phyloP scores from a whole-genome alignment of 2,113 vertebrate genomes.

The Malurus melanocephalus region DNA sequence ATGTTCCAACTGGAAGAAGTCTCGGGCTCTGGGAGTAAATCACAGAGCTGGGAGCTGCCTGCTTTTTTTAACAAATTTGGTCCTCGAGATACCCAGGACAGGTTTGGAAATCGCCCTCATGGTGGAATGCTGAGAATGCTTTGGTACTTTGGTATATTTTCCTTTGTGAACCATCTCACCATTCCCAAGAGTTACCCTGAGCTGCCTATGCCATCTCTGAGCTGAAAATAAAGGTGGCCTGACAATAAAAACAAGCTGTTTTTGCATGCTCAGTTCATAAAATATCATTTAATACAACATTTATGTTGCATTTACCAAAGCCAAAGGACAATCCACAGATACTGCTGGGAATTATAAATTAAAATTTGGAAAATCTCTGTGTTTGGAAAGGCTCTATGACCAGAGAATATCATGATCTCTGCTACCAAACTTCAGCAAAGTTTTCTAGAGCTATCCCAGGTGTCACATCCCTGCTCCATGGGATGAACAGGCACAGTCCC shows the following conservation, averaged over 20 bases:
- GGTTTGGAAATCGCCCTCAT: background rate
- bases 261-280: background rate
- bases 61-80: background rate
- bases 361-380: background rate
- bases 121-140: background rate
- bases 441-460: background rate
- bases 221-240: background rate
- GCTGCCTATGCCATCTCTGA: background rate
- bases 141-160: background rate
- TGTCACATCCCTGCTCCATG: rapidly evolving
- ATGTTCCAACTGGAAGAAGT: background rate
- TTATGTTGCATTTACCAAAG: background rate
- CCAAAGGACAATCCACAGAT: background rate
- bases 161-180: background rate
- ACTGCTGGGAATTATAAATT: background rate
- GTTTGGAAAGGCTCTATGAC: no score
- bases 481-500: background rate
- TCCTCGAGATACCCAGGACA: background rate
- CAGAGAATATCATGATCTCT: no score
- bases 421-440: background rate
- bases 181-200: background rate
- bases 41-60: background rate
- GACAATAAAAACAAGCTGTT: background rate
- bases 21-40: background rate
- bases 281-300: background rate